Evolutionary conservation across 2,797 vertebrate genomes (phyloP).

Genomic region (Urophycis tenuis): DNA sequence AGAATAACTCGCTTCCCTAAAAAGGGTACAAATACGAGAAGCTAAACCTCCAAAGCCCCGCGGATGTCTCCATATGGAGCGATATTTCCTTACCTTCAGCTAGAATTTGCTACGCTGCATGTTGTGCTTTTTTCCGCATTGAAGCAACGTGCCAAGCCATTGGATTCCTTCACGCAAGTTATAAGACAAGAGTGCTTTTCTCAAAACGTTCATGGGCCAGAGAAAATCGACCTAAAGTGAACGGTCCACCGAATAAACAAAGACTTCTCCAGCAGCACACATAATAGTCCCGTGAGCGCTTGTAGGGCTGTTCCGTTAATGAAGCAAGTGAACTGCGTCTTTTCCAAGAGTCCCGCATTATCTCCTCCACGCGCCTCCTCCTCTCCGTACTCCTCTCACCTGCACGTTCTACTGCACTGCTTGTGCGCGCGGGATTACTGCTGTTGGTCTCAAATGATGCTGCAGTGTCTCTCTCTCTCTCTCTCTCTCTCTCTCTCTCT

Average conservation of each 20-base stretch:
- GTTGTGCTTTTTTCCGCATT: slow-evolving; percentile 58
- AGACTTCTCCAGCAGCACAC: background rate
- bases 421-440: slow-evolving; percentile 64
- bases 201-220: background rate
- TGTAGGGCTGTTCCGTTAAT: slow-evolving; percentile 41
- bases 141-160: slow-evolving; percentile 67
- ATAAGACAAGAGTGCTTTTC: slow-evolving; percentile 42
- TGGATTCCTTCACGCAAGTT: slow-evolving; percentile 66
- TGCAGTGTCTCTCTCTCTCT: slow-evolving; percentile 69
- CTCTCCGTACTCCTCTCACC: slow-evolving; percentile 72
- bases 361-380: slow-evolving; percentile 65
- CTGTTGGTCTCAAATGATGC: slow-evolving; percentile 85
- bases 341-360: slow-evolving; percentile 77
- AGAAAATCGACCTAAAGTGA: background rate
- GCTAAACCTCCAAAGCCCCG: slow-evolving; percentile 37
- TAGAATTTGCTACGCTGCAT: slow-evolving; percentile 43
- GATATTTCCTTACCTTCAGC: slow-evolving; percentile 51
- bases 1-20: slow-evolving; percentile 25
- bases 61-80: slow-evolving; percentile 26
- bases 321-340: slow-evolving; percentile 68
- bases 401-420: slow-evolving; percentile 80
- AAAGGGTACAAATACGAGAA: slow-evolving; percentile 32
- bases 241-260: background rate
- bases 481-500: slow-evolving; percentile 18
- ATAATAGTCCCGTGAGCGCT: slow-evolving; percentile 38